Evolutionary conservation across 2,113 vertebrate genomes (phyloP).

Genomic region (Pantherophis guttatus): DNA sequence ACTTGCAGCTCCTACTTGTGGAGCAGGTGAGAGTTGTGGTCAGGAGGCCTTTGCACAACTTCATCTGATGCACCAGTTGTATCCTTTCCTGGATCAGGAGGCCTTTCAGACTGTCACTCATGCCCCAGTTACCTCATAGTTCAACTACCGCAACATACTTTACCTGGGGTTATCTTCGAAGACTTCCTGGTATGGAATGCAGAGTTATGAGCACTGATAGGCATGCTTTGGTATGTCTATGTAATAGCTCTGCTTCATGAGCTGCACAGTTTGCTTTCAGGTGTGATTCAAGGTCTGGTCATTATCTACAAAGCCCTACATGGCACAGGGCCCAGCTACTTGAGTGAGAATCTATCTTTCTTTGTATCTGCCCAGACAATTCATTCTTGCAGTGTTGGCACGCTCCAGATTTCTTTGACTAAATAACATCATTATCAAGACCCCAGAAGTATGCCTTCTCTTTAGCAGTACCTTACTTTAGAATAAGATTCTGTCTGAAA

Average conservation of each 20-base stretch:
- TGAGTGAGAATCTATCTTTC: not conserved
- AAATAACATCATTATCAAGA: not conserved
- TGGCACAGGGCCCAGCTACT: not conserved
- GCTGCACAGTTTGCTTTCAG: not conserved
- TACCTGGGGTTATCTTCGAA: not conserved
- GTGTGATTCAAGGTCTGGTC: not conserved
- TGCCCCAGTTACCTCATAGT: not conserved
- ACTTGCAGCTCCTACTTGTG: not conserved
- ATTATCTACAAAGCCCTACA: not conserved
- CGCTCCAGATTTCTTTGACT: not conserved
- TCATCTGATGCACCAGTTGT: not conserved
- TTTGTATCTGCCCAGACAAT: not conserved
- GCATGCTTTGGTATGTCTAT: not conserved
- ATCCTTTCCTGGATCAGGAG: not conserved
- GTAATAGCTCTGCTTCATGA: not conserved
- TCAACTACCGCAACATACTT: not conserved
- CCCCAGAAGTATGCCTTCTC: not conserved
- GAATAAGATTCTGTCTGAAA: not conserved
- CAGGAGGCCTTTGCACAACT: not conserved
- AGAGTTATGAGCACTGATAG: not conserved
- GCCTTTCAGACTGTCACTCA: not conserved
- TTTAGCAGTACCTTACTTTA: not conserved
- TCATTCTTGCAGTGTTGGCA: not conserved
- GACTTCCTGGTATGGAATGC: not conserved
- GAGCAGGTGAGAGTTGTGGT: not conserved